Evolutionary conservation across 2,113 vertebrate species (phyloP), one percentile per base, ranked within the genome.

Genomic region (Lagopus muta): DNA sequence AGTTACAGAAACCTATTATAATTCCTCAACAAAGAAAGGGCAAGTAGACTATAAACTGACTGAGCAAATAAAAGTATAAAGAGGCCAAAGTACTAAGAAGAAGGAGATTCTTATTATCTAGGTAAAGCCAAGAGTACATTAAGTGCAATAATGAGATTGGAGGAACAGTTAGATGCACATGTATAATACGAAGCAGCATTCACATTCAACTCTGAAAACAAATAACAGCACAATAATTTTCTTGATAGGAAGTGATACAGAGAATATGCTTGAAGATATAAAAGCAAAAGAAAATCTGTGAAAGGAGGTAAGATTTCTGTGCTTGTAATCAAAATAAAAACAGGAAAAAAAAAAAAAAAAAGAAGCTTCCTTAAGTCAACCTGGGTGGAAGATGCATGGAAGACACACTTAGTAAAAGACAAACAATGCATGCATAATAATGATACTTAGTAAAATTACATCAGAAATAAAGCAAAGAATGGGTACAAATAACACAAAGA

Each of bases 81-180:
- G 94, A 95, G 73, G 57, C 47, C 66, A 94, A 70, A 90, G 50
- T 54, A 52, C 70, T 90, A 64, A 84, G 55, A 64, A 84, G 55
- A 90, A 97, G 94, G 48, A 86, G 58, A 60, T 50, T 95, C 95
- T 96, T 94, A 95, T 84, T 94, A 92, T 30, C 24, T 83, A 84
- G 24, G 65, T 66, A 86, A 81, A 85, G 57, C 76, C 66, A 71
- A 30, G 32, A 93, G 86, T 95, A 76, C 62, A 82, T 92, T 92
- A 95, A 93, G n/a, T 60, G 74, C 42, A 17, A n/a, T 82, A 95
- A 95, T 77, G 34, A 93, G 52, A 83, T 4, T 90, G 54, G 38
- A 92, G 79, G 54, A 89, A 34, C 3, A 0, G 11, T 28, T 8
- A 87, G 58, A 70, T 69, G 36, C 55, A 61, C 34, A 76, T 2